A percentile compares a stretch with the other conserved stretches of the same genome.
Evolutionary conservation across 1,140 invertebrate species (phyloP).

Genomic region (Hylaeus anthracinus): DNA sequence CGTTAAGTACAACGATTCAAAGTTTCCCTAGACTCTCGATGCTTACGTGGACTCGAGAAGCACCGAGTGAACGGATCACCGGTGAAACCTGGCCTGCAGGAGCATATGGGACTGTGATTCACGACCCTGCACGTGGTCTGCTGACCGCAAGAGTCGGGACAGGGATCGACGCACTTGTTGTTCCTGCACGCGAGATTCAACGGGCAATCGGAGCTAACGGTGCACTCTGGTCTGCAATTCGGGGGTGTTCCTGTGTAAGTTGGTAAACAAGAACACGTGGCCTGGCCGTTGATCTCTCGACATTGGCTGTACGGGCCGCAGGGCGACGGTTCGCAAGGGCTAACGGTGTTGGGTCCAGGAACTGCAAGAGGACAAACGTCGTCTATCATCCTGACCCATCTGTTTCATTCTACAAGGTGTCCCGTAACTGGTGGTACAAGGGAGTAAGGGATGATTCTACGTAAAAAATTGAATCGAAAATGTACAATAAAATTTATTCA

Average conservation of each 20-base stretch:
- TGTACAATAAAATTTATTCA: too few species aligned
- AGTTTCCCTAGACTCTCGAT: not conserved
- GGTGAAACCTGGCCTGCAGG: constrained; percentile 82
- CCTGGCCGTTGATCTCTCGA: constrained; percentile 81
- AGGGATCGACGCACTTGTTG: constrained; percentile 86
- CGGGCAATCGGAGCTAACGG: constrained; percentile 85
- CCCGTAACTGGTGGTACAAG: too few species aligned
- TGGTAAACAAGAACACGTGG: constrained; percentile 85
- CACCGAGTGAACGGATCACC: constrained; percentile 84
- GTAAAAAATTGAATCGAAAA: too few species aligned
- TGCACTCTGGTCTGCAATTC: constrained; percentile 85
- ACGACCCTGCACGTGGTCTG: constrained; percentile 86
- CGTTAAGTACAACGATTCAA: too few species aligned
- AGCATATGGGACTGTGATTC: constrained; percentile 87
- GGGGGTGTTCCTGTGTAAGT: constrained; percentile 85
- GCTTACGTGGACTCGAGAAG: constrained; percentile 72
- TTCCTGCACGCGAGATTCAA: constrained; percentile 85
- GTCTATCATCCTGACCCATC: not conserved
- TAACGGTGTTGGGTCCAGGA: constrained; percentile 53
- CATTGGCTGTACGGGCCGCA: constrained; percentile 88
- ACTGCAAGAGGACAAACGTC: constrained; percentile 8
- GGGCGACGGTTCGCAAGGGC: constrained; percentile 87
- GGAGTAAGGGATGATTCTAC: too few species aligned
- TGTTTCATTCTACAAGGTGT: not conserved
- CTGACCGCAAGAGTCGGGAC: constrained; percentile 85